Conservation (phyloP, 2,797 vertebrate species). For the Falco cherrug region DNA sequence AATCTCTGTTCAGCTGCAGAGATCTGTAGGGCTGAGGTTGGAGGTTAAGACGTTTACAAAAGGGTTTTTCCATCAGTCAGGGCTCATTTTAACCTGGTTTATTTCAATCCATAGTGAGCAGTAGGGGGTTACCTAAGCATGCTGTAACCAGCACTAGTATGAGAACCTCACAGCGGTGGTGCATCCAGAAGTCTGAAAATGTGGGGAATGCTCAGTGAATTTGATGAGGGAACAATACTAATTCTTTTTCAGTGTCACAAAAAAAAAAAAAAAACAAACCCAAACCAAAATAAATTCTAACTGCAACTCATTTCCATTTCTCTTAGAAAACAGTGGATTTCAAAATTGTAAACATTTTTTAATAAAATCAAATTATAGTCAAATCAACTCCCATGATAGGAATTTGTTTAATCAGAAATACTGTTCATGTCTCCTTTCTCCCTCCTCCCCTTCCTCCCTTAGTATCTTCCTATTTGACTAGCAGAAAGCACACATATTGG, state of each 20-base stretch:
- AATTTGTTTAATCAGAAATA: constrained; percentile 5
- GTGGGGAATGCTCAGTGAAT: neutral
- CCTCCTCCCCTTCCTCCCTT: neutral
- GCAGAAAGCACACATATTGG: constrained; percentile 1
- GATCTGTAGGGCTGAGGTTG: neutral
- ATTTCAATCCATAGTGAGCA: neutral
- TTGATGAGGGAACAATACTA: neutral
- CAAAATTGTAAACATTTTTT: neutral
- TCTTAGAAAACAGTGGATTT: neutral
- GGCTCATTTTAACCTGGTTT: neutral
- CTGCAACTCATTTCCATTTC: neutral
- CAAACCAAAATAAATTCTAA: neutral
- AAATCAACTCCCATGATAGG: neutral
- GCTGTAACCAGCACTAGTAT: neutral
- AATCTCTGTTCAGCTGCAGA: neutral
- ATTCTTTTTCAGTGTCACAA: accelerated
- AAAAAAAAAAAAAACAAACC: no score
- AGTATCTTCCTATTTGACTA: neutral
- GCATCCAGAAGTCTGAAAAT: neutral
- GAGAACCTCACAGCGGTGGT: neutral
- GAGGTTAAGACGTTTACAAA: neutral
- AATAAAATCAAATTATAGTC: neutral
- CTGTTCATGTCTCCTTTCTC: neutral
- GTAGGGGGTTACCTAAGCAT: accelerated
- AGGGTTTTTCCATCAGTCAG: neutral